Conservation (phyloP, 2,888 invertebrate species). For the Tipula confusa region DNA sequence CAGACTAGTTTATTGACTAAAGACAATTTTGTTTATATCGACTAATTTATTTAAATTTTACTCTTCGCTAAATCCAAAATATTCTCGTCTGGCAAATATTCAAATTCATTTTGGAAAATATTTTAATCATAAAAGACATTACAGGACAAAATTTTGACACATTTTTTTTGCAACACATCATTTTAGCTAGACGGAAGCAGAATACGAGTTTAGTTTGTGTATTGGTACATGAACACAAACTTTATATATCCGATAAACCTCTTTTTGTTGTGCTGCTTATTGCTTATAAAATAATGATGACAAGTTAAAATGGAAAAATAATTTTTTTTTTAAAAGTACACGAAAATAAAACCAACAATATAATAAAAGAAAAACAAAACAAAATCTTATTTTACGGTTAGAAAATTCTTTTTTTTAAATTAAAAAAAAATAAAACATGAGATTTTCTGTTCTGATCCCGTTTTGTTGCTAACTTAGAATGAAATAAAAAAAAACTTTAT, state of each 20-base stretch:
- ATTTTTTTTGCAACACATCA: neutral
- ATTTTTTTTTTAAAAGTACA: neutral
- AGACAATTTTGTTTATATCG: neutral
- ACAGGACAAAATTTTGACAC: neutral
- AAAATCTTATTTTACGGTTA: conserved; percentile 12
- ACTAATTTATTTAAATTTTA: neutral
- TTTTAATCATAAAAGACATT: neutral
- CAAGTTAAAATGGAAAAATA: neutral
- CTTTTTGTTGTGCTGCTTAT: neutral
- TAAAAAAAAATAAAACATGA: neutral
- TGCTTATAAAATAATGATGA: neutral
- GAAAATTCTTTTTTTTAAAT: neutral
- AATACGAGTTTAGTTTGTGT: neutral
- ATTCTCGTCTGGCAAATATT: neutral
- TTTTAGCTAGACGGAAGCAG: too few species aligned
- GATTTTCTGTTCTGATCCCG: neutral
- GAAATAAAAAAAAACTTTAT: neutral
- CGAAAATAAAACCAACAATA: neutral
- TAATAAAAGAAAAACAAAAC: neutral
- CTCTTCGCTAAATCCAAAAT: neutral
- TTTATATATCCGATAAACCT: neutral
- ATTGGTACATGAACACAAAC: neutral
- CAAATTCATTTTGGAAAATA: neutral
- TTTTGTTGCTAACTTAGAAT: neutral
- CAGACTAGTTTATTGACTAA: neutral